Base-by-base conservation (phyloP, 2,797 vertebrate genomes). In the Schizopygopsis pylzovi region DNA sequence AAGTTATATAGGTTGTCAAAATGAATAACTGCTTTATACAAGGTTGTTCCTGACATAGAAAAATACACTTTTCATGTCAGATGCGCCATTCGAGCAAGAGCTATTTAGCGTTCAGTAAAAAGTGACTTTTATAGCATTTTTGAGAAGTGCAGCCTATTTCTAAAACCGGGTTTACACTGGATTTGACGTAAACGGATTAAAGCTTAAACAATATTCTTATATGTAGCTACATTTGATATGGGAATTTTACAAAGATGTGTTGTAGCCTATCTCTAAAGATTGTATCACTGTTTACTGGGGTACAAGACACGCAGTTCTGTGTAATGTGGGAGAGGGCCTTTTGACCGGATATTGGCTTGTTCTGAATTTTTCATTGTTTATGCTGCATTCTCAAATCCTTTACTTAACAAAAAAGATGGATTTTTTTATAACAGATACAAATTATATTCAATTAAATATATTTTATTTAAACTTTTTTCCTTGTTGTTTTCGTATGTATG, bases 301-400 rank as follows among this genome's bases (percentile, higher is more conserved):
- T n/a, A 70, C 63, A 56, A 78, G 49, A 71, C 10, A 61, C 9
- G 49, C 10, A 12, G 7, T 61, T 63, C 25, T 22, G 61, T 84
- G 49, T 43, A 59, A 72, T 2, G 59, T 47, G 71, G 52, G 25
- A 41, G 28, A 75, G 41, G 81, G 54, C 52, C 52, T 47, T 84
- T 79, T 43, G 22, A 70, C 63, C 75, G 63, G 75, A 70, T 79
- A 59, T 61, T 61, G 45, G 18, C 59, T n/a, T 79, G 47, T 70
- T 72, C 54, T 33, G 63, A 79, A 75, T 68, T 78, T 84, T 78
- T 37, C 73, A 59, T 68, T 70, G 61, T 84, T 70, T 79, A 6
- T 18, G 49, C 67, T 79, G 15, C 37, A 47, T 49, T 54, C 15
- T 54, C 33, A 84, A 77, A 54, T 43, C 33, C 6, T 37, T 49